These are phyloP conservation scores for Aurelia coerulea DNA, from an alignment of 30 jellyfish, hydroid and myxozoan genomes.

Conservation along the genomic window DNA sequence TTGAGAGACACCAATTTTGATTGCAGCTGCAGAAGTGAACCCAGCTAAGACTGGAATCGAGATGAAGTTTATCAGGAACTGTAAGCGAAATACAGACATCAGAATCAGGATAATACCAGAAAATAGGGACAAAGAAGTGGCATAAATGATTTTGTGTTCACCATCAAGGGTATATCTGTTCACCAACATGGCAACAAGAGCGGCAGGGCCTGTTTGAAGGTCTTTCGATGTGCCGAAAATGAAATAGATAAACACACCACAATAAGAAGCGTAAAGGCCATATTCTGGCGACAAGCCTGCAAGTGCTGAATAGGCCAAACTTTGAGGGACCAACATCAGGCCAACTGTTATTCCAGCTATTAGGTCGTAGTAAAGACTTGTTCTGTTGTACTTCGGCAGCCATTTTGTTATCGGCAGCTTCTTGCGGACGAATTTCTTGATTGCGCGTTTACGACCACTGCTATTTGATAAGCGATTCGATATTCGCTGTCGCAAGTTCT, in stretches of 20 bases:
- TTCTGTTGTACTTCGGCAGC: constrained; percentile 59
- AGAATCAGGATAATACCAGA: constrained; percentile 64
- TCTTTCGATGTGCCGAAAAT: constrained; percentile 76
- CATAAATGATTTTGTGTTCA: constrained; percentile 22
- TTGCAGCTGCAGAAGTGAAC: constrained; percentile 81
- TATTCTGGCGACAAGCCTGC: constrained; percentile 75
- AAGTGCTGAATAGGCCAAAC: constrained; percentile 69
- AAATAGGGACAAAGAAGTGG: constrained; percentile 64
- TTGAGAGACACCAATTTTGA: constrained; percentile 70
- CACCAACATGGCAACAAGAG: constrained; percentile 70
- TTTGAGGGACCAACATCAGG: constrained; percentile 76
- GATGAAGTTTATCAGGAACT: constrained; percentile 62
- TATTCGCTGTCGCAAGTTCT: constrained; percentile 13
- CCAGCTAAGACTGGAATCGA: constrained; percentile 82
- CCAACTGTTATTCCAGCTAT: constrained; percentile 87
- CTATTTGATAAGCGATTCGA: not conserved
- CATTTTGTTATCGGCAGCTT: constrained; percentile 69
- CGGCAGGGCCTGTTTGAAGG: constrained; percentile 74
- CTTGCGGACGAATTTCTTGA: constrained; percentile 41
- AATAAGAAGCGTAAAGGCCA: constrained; percentile 74
- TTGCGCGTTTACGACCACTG: constrained; percentile 8
- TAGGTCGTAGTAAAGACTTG: constrained; percentile 51
- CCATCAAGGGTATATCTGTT: constrained; percentile 63
- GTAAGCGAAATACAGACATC: constrained; percentile 66
- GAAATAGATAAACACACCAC: constrained; percentile 54